These are phyloP conservation scores for Cosmia pyralina DNA, from an alignment of 2,888 invertebrate genomes.

Conservation along the genomic window DNA sequence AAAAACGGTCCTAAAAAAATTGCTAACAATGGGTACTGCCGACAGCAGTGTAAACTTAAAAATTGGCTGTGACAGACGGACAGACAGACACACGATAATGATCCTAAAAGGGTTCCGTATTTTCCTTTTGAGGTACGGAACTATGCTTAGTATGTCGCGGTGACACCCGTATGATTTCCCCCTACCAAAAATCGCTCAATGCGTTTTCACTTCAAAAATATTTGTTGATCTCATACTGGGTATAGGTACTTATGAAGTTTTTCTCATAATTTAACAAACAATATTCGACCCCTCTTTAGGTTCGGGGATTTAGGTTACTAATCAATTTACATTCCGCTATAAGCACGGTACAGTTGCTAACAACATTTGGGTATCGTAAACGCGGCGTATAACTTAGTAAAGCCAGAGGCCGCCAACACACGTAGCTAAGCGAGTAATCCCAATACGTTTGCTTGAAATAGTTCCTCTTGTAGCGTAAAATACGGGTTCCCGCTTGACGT, in stretches of 20 bases:
- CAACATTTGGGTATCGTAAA: slow-evolving; percentile 53
- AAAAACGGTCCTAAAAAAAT: neutral
- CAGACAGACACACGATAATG: too few relatives aligned
- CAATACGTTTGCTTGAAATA: slow-evolving; percentile 56
- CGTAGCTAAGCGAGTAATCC: slow-evolving; percentile 54
- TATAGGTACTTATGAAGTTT: neutral
- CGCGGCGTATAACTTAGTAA: slow-evolving; percentile 52
- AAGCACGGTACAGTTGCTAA: slow-evolving; percentile 41
- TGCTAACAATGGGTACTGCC: too few relatives aligned
- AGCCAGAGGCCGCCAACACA: slow-evolving; percentile 42
- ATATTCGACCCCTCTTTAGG: slow-evolving; percentile 21
- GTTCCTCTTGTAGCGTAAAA: slow-evolving; percentile 48
- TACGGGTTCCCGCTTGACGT: slow-evolving; percentile 45
- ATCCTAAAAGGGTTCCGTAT: too few relatives aligned
- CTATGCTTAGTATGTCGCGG: too few relatives aligned
- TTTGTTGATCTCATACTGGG: too few relatives aligned
- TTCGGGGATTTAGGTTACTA: slow-evolving; percentile 25
- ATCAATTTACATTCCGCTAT: slow-evolving; percentile 40
- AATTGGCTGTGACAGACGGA: too few relatives aligned
- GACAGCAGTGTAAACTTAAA: too few relatives aligned
- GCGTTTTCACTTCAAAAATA: neutral
- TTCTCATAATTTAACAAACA: neutral
- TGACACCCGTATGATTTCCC: too few relatives aligned
- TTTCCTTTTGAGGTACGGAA: too few relatives aligned
- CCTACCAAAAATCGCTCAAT: too few relatives aligned